Evolutionary conservation across 1,140 invertebrate genomes (phyloP).

Genomic region (Frieseomelitta varia): DNA sequence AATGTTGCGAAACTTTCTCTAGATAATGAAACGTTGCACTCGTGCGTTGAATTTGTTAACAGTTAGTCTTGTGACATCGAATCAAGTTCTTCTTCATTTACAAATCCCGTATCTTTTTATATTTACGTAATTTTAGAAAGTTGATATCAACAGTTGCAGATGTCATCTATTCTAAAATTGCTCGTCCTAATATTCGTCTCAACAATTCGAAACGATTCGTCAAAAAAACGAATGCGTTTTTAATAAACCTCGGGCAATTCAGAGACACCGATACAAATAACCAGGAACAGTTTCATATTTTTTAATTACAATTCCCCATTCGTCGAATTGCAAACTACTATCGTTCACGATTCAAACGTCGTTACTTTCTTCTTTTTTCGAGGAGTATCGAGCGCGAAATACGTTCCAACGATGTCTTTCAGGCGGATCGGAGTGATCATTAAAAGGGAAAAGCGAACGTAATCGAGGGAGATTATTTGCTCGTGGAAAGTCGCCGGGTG

Average conservation of each 20-base stretch:
- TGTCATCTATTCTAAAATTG: neutral
- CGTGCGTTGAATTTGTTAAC: too few relatives aligned
- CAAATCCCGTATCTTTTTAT: too few relatives aligned
- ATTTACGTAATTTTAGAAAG: too few relatives aligned
- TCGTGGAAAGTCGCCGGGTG: constrained; percentile 32
- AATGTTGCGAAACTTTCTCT: too few relatives aligned
- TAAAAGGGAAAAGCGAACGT: constrained; percentile 26
- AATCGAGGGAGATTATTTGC: constrained; percentile 49
- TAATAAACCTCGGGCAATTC: neutral
- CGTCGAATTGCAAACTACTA: neutral
- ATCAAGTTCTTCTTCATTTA: too few relatives aligned
- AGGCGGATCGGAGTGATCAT: constrained; percentile 33
- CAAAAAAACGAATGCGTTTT: too few relatives aligned
- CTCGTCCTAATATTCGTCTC: too few relatives aligned
- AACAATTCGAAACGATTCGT: too few relatives aligned
- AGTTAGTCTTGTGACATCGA: too few relatives aligned
- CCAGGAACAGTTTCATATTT: neutral
- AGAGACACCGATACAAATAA: neutral
- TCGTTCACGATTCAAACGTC: neutral
- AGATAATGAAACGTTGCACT: too few relatives aligned
- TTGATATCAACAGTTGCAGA: too few relatives aligned
- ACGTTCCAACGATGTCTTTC: neutral
- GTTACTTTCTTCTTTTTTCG: neutral
- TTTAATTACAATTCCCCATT: neutral
- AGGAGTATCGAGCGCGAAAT: neutral